Conservation (phyloP, 2,888 invertebrate species). For the Thecophora atra region DNA sequence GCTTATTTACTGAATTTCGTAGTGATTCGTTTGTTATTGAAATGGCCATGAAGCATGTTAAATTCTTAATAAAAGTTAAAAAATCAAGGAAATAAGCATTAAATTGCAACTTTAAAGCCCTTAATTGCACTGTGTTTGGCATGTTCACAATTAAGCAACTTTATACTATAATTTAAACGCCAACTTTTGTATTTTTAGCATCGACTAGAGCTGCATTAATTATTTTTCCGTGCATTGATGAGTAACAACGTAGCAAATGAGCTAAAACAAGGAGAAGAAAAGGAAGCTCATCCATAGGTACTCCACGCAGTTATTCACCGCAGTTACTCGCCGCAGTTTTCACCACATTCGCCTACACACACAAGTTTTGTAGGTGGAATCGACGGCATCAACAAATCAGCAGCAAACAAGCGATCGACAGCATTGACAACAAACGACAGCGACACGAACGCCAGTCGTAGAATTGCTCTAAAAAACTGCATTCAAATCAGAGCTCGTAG, state of each 20-base stretch:
- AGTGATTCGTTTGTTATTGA: too few species aligned
- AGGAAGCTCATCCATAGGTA: too few species aligned
- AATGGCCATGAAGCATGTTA: too few species aligned
- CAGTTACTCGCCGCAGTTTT: too few species aligned
- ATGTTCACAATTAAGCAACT: background rate
- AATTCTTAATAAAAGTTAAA: too few species aligned
- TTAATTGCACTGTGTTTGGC: too few species aligned
- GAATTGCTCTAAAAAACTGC: background rate
- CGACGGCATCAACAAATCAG: background rate
- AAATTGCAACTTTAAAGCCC: too few species aligned
- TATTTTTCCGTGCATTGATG: background rate
- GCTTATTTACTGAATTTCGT: too few species aligned
- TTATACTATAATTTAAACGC: background rate
- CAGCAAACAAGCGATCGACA: background rate
- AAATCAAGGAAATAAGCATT: background rate
- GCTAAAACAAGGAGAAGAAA: background rate
- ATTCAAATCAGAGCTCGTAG: background rate
- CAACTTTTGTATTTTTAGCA: background rate
- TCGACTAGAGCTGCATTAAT: background rate
- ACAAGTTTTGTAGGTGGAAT: conserved; percentile 15
- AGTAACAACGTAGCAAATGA: background rate
- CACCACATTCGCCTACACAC: too few species aligned
- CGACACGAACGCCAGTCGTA: background rate
- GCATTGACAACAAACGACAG: background rate
- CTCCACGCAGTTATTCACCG: too few species aligned